These are phyloP conservation scores for Eilema sororculum DNA, from an alignment of 2,888 invertebrate species.

Conservation along the genomic window DNA sequence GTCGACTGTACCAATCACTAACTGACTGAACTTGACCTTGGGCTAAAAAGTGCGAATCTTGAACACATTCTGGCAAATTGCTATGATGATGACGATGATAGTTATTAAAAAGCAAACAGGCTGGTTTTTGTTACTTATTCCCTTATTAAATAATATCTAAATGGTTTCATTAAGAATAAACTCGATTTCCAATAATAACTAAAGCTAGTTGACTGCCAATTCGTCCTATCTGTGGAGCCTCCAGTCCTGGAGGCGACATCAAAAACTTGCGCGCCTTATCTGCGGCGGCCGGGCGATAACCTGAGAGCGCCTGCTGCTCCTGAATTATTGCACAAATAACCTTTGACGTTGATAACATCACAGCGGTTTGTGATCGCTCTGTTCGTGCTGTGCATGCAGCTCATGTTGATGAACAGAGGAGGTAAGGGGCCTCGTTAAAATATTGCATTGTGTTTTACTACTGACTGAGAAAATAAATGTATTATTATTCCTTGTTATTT, in stretches of 20 bases:
- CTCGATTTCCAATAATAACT: background rate
- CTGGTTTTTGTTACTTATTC: background rate
- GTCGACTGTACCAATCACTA: too few relatives aligned
- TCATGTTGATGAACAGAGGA: background rate
- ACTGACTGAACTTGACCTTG: too few relatives aligned
- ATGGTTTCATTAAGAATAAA: background rate
- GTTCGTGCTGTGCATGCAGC: background rate
- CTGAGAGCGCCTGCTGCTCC: background rate
- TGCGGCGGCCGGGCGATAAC: constrained; percentile 20
- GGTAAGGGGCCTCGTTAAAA: background rate
- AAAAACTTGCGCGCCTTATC: constrained; percentile 30
- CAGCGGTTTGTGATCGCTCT: background rate
- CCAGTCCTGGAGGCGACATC: constrained; percentile 8
- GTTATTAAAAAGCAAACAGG: background rate
- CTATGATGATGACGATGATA: too few relatives aligned
- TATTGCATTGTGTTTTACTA: background rate
- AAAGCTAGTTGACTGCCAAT: background rate
- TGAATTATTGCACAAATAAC: constrained; percentile 25
- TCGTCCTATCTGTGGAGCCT: constrained; percentile 2
- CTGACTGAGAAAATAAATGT: background rate
- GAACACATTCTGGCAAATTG: too few relatives aligned
- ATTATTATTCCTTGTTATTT: too few relatives aligned
- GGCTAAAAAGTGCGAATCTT: too few relatives aligned
- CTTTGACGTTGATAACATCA: constrained; percentile 8
- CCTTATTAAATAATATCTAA: background rate